Evolutionary conservation across 2,797 vertebrate species (phyloP).

Genomic region (Enteromius trimaculatus): DNA sequence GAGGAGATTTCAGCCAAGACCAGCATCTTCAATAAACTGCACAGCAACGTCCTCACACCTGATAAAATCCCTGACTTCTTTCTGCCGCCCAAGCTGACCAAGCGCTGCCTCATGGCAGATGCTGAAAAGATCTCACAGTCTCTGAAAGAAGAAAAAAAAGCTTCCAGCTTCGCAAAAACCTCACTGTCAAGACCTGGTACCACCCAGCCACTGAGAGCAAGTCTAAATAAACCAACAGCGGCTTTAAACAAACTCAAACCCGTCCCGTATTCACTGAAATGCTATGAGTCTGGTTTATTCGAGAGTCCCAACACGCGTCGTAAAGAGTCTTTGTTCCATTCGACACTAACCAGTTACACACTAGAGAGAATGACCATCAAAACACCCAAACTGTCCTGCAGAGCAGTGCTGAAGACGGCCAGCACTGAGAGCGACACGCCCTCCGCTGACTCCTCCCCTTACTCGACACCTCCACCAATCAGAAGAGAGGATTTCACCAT

Average conservation of each 20-base stretch:
- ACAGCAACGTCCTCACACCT: constrained; percentile 76
- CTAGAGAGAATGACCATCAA: constrained; percentile 64
- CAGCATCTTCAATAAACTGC: constrained; percentile 65
- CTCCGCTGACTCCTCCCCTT: constrained; percentile 69
- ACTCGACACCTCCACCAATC: constrained; percentile 57
- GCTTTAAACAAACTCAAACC: constrained; percentile 55
- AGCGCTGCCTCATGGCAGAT: constrained; percentile 37
- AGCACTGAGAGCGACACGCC: constrained; percentile 64
- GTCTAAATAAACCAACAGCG: constrained; percentile 37
- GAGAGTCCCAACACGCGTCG: constrained; percentile 76
- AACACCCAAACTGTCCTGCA: constrained; percentile 51
- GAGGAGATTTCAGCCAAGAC: constrained; percentile 60
- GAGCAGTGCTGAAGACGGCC: constrained; percentile 61
- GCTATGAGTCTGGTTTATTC: constrained; percentile 69
- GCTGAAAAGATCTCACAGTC: constrained; percentile 43
- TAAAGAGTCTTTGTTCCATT: constrained; percentile 79
- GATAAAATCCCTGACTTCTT: constrained; percentile 78
- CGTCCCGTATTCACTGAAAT: constrained; percentile 69
- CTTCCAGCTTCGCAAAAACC: constrained; percentile 31
- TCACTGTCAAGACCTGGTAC: constrained; percentile 17
- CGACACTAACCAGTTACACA: constrained; percentile 63
- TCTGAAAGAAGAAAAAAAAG: constrained; percentile 19
- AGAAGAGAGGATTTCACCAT: constrained; percentile 35
- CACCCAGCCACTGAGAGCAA: constrained; percentile 4
- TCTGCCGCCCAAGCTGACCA: constrained; percentile 72